These are phyloP conservation scores for Asteroscopus sphinx DNA, from an alignment of 2,888 invertebrate genomes.

Conservation along the genomic window DNA sequence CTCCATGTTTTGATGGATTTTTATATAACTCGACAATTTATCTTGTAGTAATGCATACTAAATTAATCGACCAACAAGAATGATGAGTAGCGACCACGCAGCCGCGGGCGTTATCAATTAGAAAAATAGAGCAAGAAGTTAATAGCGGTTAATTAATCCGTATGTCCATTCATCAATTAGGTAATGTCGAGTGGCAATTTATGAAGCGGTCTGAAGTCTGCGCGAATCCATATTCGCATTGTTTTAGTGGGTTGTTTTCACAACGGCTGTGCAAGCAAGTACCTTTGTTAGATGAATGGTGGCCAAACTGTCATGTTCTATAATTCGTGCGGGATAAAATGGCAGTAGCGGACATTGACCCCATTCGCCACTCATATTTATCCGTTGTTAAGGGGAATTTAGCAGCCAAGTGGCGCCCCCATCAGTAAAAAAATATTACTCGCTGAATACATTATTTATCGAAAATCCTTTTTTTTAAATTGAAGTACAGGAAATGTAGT, in stretches of 20 bases:
- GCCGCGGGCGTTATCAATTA: slow-evolving; percentile 48
- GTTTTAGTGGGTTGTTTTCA: slow-evolving; percentile 47
- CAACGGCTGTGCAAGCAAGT: slow-evolving; percentile 47
- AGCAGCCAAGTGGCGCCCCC: too few relatives aligned
- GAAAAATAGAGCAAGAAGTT: slow-evolving; percentile 57
- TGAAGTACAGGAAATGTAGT: too few relatives aligned
- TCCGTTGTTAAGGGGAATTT: too few relatives aligned
- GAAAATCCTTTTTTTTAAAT: too few relatives aligned
- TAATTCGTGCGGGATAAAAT: too few relatives aligned
- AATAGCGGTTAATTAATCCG: slow-evolving; percentile 53
- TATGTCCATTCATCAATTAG: slow-evolving; percentile 52
- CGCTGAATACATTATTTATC: too few relatives aligned
- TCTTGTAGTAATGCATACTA: slow-evolving; percentile 15
- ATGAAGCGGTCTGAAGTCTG: slow-evolving; percentile 51
- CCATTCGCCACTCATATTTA: too few relatives aligned
- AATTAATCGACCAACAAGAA: slow-evolving; percentile 29
- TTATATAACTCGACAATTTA: slow-evolving; percentile 4
- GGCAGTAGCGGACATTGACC: too few relatives aligned
- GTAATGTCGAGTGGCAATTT: slow-evolving; percentile 54
- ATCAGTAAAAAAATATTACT: too few relatives aligned
- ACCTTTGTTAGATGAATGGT: slow-evolving; percentile 34
- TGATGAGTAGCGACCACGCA: slow-evolving; percentile 38
- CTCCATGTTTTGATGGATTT: slow-evolving; percentile 4
- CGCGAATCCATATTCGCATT: slow-evolving; percentile 42
- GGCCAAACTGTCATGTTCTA: slow-evolving; percentile 11